These are phyloP conservation scores for Tachina lurida DNA, from an alignment of 2,888 invertebrate species.

Conservation along the genomic window DNA sequence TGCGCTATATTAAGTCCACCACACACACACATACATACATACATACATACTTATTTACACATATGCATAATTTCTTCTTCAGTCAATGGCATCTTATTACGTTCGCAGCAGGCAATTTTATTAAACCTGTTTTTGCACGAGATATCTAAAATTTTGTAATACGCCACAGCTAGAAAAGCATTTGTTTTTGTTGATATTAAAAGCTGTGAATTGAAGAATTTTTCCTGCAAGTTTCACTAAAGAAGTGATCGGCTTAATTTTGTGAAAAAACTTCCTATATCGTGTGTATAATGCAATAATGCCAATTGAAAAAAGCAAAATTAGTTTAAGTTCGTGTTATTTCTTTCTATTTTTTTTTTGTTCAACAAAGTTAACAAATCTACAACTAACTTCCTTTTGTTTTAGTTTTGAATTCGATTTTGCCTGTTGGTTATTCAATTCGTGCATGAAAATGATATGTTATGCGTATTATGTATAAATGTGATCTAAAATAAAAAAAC, in stretches of 20 bases:
- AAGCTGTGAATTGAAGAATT: no score
- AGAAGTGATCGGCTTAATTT: not conserved
- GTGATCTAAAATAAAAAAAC: constrained; percentile 8
- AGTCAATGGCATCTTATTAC: not conserved
- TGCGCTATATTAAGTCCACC: not conserved
- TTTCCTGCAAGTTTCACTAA: no score
- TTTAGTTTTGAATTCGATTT: constrained; percentile 18
- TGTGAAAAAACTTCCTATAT: not conserved
- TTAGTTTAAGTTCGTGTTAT: no score
- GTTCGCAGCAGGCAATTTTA: not conserved
- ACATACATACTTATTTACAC: no score
- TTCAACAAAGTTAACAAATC: constrained; percentile 10
- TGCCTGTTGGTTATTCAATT: not conserved
- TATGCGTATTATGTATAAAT: constrained; percentile 58
- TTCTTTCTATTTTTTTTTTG: not conserved
- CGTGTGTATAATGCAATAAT: not conserved
- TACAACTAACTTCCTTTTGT: constrained; percentile 51
- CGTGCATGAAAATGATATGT: constrained; percentile 44
- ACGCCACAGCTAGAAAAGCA: no score
- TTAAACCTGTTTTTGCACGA: no score
- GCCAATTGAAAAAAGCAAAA: not conserved
- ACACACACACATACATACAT: no score
- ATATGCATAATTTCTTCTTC: no score
- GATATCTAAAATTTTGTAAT: no score
- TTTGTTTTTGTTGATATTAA: no score